These are phyloP conservation scores for Alosa sapidissima DNA, from an alignment of 2,797 vertebrate genomes.

Conservation along the genomic window DNA sequence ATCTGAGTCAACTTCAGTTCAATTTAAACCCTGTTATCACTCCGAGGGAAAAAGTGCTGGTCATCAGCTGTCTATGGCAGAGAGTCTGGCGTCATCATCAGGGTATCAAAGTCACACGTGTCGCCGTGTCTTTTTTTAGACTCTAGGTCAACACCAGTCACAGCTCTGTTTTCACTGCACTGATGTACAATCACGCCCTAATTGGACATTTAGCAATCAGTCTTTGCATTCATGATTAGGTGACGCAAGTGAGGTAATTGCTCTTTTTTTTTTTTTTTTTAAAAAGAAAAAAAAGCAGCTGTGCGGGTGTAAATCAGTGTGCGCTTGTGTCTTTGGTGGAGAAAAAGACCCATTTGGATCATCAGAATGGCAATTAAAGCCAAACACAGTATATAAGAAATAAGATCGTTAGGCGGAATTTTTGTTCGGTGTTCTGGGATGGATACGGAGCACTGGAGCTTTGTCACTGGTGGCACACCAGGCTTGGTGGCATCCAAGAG, in stretches of 20 bases:
- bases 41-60: neutral
- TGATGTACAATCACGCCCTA: slow-evolving; percentile 70
- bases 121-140: slow-evolving; percentile 66
- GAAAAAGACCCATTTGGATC: slow-evolving; percentile 56
- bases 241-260: slow-evolving; percentile 70
- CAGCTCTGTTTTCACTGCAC: slow-evolving; percentile 59
- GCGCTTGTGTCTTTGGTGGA: slow-evolving; percentile 53
- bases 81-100: slow-evolving; percentile 33
- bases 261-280: slow-evolving; percentile 47
- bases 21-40: slow-evolving; percentile 29
- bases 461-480: neutral
- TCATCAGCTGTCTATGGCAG: slow-evolving; percentile 33
- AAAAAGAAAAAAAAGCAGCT: slow-evolving; percentile 63
- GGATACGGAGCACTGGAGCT: neutral
- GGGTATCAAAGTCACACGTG: slow-evolving; percentile 42
- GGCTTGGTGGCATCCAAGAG: neutral
- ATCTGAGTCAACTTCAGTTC: slow-evolving; percentile 23
- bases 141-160: slow-evolving; percentile 68
- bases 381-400: slow-evolving; percentile 70
- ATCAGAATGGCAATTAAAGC: slow-evolving; percentile 68
- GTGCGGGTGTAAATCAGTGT: slow-evolving; percentile 53
- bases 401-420: slow-evolving; percentile 54
- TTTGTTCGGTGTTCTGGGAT: slow-evolving; percentile 37
- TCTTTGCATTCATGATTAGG: slow-evolving; percentile 65
- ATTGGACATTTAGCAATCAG: slow-evolving; percentile 77